These are phyloP conservation scores for Poeciliopsis occidentalis DNA, from an alignment of 2,113 vertebrate genomes.

Conservation along the genomic window DNA sequence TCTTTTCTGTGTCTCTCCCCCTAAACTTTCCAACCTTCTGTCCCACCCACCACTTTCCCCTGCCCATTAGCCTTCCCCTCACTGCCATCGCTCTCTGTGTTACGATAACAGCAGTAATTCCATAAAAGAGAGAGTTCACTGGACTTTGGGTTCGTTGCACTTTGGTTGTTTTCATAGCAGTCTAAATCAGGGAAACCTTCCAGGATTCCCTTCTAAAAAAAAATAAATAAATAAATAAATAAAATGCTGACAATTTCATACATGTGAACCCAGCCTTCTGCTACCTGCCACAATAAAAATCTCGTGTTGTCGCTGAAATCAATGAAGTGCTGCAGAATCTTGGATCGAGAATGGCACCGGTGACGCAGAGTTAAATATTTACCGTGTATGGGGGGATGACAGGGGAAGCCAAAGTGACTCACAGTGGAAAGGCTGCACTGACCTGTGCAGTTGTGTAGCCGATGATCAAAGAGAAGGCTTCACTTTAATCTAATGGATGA, in stretches of 20 bases:
- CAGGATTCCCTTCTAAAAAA: slow-evolving; percentile 20
- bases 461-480: slow-evolving; percentile 42
- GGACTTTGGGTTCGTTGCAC: slow-evolving; percentile 36
- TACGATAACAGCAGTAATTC: slow-evolving; percentile 39
- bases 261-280: slow-evolving; percentile 23
- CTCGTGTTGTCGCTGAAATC: slow-evolving; percentile 11
- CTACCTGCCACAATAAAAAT: not conserved
- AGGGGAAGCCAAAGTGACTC: slow-evolving; percentile 55
- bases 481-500: slow-evolving; percentile 15
- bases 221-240: too few species aligned
- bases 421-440: slow-evolving; percentile 36
- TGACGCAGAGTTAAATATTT: slow-evolving; percentile 67
- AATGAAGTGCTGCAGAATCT: slow-evolving; percentile 15
- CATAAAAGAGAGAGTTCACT: slow-evolving; percentile 53
- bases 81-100: slow-evolving; percentile 35
- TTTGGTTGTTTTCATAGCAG: not conserved
- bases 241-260: slow-evolving; percentile 19
- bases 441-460: slow-evolving; percentile 47
- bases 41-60: slow-evolving; percentile 14
- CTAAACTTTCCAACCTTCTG: slow-evolving; percentile 16
- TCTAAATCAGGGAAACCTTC: slow-evolving; percentile 17
- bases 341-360: slow-evolving; percentile 36
- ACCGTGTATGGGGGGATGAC: slow-evolving; percentile 43
- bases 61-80: not conserved
- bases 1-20: not conserved